These are phyloP conservation scores for Trinorchestia longiramus DNA, from an alignment of 1,140 invertebrate genomes.

Conservation along the genomic window DNA sequence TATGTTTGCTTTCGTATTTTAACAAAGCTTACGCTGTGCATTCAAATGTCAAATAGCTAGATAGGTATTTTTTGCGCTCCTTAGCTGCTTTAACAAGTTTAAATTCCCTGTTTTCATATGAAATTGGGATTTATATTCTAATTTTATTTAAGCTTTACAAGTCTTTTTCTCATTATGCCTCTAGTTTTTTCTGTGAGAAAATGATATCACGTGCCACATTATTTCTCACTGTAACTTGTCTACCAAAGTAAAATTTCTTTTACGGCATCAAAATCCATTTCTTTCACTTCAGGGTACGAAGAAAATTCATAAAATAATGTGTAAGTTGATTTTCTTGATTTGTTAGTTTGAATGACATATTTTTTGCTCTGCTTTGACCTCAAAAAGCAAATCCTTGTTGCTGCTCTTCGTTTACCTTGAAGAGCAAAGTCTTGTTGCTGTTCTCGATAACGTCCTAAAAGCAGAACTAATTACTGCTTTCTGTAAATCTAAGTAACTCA, in stretches of 20 bases:
- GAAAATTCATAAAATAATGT: too few species aligned
- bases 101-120: background rate
- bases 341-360: too few species aligned
- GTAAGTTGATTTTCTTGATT: too few species aligned
- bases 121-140: background rate
- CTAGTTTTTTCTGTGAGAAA: background rate
- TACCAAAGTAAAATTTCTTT: background rate
- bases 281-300: background rate
- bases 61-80: background rate
- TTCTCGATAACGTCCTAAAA: background rate
- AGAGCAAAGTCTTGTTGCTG: too few species aligned
- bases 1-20: background rate
- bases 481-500: too few species aligned
- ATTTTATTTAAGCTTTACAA: background rate
- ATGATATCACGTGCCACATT: background rate
- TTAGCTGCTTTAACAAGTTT: background rate
- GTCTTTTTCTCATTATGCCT: background rate
- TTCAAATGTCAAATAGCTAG: background rate
- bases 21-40: background rate
- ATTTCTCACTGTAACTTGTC: background rate
- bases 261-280: background rate
- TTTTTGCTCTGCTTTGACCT: too few species aligned
- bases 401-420: too few species aligned
- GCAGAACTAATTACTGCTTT: background rate
- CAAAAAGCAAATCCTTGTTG: too few species aligned